Evolutionary conservation across 1,140 invertebrate species (phyloP).

Genomic region (Drosophila albomicans): DNA sequence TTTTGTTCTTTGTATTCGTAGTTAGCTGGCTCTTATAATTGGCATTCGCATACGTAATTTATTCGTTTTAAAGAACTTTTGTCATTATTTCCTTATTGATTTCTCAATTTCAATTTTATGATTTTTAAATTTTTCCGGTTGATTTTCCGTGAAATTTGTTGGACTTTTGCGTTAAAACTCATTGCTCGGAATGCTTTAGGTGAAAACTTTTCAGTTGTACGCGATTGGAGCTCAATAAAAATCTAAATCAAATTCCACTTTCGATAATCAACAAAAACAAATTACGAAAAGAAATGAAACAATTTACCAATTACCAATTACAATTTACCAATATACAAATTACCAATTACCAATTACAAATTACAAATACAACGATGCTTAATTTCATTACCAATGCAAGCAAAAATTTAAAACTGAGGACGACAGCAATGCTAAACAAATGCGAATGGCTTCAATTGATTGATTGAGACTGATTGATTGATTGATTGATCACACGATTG

Average conservation of each 20-base stretch:
- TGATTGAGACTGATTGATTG: slow-evolving; percentile 10
- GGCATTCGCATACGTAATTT: slow-evolving; percentile 41
- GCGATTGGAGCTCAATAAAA: slow-evolving; percentile 50
- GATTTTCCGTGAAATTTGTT: slow-evolving; percentile 31
- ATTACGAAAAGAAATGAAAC: slow-evolving; percentile 13
- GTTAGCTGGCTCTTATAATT: slow-evolving; percentile 63
- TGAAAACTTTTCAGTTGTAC: slow-evolving; percentile 65
- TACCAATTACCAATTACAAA: slow-evolving; percentile 30
- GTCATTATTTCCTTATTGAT: slow-evolving; percentile 18
- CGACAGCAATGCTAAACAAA: slow-evolving; percentile 38
- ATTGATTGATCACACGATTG: slow-evolving; percentile 24
- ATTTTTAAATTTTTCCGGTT: slow-evolving; percentile 30
- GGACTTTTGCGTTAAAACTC: slow-evolving; percentile 63
- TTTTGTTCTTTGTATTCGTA: slow-evolving; percentile 36
- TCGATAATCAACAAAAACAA: slow-evolving; percentile 4
- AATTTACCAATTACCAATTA: slow-evolving; percentile 17
- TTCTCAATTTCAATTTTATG: slow-evolving; percentile 19
- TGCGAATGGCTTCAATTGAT: slow-evolving; percentile 23
- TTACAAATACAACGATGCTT: slow-evolving; percentile 49
- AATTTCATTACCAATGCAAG: slow-evolving; percentile 50
- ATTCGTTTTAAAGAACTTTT: slow-evolving; percentile 14
- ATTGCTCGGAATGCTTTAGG: slow-evolving; percentile 83
- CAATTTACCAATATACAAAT: slow-evolving; percentile 23
- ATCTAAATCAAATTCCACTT: slow-evolving; percentile 27
- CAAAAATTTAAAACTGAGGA: slow-evolving; percentile 43